Conservation (phyloP, 2,113 vertebrate species). For the Aegotheles bennettii region DNA sequence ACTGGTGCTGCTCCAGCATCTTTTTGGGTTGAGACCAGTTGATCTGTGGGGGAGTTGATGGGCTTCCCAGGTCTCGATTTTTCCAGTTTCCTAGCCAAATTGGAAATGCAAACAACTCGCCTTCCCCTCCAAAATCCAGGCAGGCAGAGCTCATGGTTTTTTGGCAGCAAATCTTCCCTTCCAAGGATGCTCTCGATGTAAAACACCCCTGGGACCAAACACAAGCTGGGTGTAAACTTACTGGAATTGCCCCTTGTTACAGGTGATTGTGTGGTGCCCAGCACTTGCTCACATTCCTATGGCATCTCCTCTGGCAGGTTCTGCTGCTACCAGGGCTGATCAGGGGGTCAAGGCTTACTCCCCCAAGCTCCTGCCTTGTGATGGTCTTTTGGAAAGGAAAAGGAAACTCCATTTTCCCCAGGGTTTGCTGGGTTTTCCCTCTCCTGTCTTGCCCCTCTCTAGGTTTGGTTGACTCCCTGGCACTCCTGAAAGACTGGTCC, state of each 20-base stretch:
- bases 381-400: background rate
- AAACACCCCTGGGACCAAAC: background rate
- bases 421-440: background rate
- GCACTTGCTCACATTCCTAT: background rate
- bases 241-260: background rate
- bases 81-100: background rate
- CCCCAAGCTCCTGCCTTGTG: background rate
- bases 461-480: background rate
- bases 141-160: background rate
- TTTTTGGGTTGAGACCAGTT: background rate
- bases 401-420: background rate
- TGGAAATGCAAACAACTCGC: background rate
- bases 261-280: background rate
- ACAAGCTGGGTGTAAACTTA: background rate
- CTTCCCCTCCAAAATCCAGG: background rate
- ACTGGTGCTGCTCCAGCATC: background rate
- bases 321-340: background rate
- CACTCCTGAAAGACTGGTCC: background rate
- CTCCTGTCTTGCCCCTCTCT: background rate
- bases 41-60: background rate
- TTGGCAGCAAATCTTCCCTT: background rate
- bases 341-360: background rate
- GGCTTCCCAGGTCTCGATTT: background rate
- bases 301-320: fast-evolving
- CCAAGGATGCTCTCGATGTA: background rate